A percentile compares a stretch with the other conserved stretches of the same genome.
Conservation (phyloP, 2,113 vertebrate species). For the Mirounga angustirostris region DNA sequence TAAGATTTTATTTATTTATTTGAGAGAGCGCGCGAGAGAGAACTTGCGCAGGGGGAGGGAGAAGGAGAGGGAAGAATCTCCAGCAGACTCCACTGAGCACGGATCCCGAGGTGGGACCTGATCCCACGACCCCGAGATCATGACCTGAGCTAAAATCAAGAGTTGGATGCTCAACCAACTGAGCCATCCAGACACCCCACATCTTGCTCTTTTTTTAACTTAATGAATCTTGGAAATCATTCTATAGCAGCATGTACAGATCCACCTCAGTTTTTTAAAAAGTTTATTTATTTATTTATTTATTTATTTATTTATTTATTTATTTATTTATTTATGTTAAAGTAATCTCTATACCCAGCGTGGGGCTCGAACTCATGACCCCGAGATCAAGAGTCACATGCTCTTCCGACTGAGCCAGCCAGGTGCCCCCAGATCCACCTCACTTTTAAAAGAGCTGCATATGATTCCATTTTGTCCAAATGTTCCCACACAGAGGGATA, state of each 20-base stretch:
- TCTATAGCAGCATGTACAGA: neutral
- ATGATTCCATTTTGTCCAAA: slow-evolving; percentile 14
- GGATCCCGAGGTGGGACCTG: neutral
- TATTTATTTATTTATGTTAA: neutral
- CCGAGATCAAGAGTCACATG: neutral
- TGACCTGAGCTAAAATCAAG: neutral
- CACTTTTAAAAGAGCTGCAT: neutral
- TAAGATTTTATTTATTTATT: neutral
- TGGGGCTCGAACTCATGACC: neutral
- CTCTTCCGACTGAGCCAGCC: neutral
- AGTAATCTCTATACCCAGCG: neutral
- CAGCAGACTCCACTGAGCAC: neutral
- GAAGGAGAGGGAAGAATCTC: neutral
- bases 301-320: neutral
- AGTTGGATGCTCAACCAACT: too few species aligned
- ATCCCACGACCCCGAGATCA: neutral
- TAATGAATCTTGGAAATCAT: neutral
- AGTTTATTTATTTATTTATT: neutral
- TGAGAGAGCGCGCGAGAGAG: neutral
- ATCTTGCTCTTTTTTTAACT: neutral
- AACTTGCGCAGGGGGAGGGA: neutral
- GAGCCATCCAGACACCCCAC: neutral
- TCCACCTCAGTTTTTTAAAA: neutral
- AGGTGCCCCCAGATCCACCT: neutral
- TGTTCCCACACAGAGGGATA: neutral